Percentiles rank a stretch among this genome's conserved stretches.
Evolutionary conservation across 1,140 invertebrate species (phyloP).

Genomic region (Dolichoris vasculosae): DNA sequence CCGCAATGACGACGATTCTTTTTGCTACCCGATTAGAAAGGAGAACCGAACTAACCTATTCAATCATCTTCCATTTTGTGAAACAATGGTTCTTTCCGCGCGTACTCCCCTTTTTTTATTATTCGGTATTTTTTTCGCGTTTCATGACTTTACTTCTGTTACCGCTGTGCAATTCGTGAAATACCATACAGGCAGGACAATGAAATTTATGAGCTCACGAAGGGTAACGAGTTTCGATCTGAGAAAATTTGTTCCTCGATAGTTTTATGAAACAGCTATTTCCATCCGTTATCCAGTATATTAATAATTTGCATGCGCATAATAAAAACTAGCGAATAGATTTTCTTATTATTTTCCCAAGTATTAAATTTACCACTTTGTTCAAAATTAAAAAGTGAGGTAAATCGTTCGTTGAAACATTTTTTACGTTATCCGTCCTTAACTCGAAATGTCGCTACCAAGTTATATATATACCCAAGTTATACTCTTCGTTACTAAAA

Average conservation of each 20-base stretch:
- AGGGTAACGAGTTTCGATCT: conserved; percentile 39
- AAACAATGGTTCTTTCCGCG: conserved; percentile 42
- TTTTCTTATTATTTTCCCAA: too few relatives aligned
- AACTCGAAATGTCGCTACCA: too few relatives aligned
- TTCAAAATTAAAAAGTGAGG: too few relatives aligned
- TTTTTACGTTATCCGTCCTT: too few relatives aligned
- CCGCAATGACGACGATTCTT: conserved; percentile 31
- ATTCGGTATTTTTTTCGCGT: conserved; percentile 11
- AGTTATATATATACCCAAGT: too few relatives aligned
- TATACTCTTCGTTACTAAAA: too few relatives aligned
- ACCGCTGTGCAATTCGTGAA: conserved; percentile 17
- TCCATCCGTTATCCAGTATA: background rate
- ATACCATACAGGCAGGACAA: conserved; percentile 43
- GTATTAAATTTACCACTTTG: too few relatives aligned
- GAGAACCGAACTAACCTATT: conserved; percentile 29
- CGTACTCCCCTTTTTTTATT: conserved; percentile 29
- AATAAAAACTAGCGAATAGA: background rate
- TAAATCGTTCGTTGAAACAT: too few relatives aligned
- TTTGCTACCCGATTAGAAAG: conserved; percentile 35
- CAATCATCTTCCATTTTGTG: conserved; percentile 45
- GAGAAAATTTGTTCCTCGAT: conserved; percentile 42
- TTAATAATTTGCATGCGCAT: background rate
- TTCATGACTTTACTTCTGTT: conserved; percentile 16
- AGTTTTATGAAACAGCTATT: background rate
- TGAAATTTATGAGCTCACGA: conserved; percentile 52